Evolutionary conservation across 2,113 vertebrate genomes (phyloP), one percentile per base, ranked within the genome.

Genomic region (Poecilia latipinna): DNA sequence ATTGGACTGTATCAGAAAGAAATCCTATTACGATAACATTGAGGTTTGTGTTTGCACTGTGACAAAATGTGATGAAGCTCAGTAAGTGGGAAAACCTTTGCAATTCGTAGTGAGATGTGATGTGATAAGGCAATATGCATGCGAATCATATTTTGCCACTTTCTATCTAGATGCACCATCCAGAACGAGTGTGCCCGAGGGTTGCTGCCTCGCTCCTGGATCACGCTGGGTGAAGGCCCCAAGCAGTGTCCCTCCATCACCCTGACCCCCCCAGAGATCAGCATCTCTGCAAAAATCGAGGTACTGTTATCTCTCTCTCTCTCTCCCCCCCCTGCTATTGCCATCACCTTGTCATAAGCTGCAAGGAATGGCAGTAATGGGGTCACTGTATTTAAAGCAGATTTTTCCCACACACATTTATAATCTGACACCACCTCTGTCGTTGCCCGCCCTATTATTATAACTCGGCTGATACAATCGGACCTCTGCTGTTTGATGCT

Each of bases 171-270:
- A 90, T 99, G 98, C 82, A 95, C 96, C 24, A 88, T 98, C 86
- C 95, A 96, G 92, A 94, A 94, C 2, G 97, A 97, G 68, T 99
- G 97, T 19, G 68, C 79, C 44, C 93, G 94, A 81, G 93, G 91
- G 62, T 90, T 88, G 8, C 86, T 93, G 80, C 84, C 88, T 0
- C 93, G 91, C 15, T 96, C 96, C 72, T 99, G 97, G 97, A 97
- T 95, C 15, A 95, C 96, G 0, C 91, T 94, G 42, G 93, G 93
- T 0, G 96, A 94, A 11, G 97, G 97, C 29, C 92, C 94, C 0
- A 70, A 95, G 72, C 95, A 94, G 87, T 99, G 98, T 85, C 98
- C 97, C 0, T 89, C 95, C 75, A 97, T 99, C 95, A 96, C 92
- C 12, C 93, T 99, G 63, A 90, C 96, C n/a, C 97, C 97, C 0